Percentiles rank a stretch among this genome's conserved stretches.
phyloP scores from a whole-genome alignment of 2,113 vertebrate species.

The Halcyon malimbica region DNA sequence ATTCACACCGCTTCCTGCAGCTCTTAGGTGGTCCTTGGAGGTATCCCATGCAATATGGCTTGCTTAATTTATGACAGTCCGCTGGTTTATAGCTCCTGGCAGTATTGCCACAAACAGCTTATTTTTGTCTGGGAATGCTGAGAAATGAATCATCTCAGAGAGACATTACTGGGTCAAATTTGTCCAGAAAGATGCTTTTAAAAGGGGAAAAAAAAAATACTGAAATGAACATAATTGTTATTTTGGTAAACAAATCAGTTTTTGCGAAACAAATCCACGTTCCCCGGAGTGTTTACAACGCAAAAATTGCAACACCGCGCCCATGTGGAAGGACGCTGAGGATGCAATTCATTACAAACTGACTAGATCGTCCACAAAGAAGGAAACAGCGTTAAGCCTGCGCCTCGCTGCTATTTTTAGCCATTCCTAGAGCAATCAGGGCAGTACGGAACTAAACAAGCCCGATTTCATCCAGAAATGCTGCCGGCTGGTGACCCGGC shows the following conservation, averaged over 20 bases:
- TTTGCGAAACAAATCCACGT: background rate
- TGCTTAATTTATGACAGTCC: background rate
- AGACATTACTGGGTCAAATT: background rate
- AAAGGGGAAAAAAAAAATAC: background rate
- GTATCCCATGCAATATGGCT: background rate
- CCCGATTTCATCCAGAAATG: background rate
- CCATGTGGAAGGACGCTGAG: background rate
- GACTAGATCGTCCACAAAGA: accelerated
- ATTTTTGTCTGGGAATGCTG: background rate
- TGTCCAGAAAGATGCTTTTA: background rate
- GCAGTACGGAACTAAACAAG: accelerated
- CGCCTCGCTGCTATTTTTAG: accelerated
- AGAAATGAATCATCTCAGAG: background rate
- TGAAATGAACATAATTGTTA: background rate
- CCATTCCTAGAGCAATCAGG: accelerated
- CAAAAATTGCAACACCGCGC: no score
- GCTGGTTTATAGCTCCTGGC: background rate
- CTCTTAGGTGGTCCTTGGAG: constrained; percentile 8
- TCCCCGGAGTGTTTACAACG: background rate
- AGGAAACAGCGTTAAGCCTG: accelerated
- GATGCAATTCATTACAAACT: background rate
- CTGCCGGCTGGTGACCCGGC: background rate
- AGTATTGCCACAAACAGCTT: background rate
- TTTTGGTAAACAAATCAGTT: background rate
- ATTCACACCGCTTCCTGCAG: constrained; percentile 13